phyloP scores from a whole-genome alignment of 2,888 invertebrate genomes.

The Cataglyphis albicans region DNA sequence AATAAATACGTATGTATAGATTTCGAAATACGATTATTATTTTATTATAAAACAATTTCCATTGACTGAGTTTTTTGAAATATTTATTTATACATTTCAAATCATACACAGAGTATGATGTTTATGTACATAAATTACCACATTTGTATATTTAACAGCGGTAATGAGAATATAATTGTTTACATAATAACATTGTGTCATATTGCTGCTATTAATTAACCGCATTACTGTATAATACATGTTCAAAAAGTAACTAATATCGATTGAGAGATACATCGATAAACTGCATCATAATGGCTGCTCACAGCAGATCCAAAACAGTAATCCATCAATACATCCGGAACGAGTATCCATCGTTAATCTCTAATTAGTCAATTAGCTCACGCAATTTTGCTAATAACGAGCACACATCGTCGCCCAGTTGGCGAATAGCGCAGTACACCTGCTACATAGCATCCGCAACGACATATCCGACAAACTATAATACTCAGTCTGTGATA shows the following conservation, averaged over 20 bases:
- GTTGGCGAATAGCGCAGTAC: slow-evolving; percentile 77
- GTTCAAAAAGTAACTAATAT: slow-evolving; percentile 45
- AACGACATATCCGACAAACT: slow-evolving; percentile 65
- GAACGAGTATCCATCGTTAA: slow-evolving; percentile 76
- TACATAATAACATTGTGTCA: slow-evolving; percentile 10
- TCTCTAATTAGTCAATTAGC: slow-evolving; percentile 84
- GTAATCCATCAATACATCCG: slow-evolving; percentile 79
- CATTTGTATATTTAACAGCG: slow-evolving; percentile 13
- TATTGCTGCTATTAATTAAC: slow-evolving; percentile 35
- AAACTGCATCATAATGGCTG: slow-evolving; percentile 57
- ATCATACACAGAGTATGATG: background rate
- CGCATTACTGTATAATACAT: slow-evolving; percentile 15
- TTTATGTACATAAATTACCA: background rate
- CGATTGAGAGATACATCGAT: slow-evolving; percentile 44
- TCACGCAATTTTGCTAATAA: slow-evolving; percentile 83
- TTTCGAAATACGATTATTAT: background rate
- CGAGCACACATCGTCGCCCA: slow-evolving; percentile 65
- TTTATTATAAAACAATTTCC: background rate
- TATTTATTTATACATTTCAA: slow-evolving; percentile 15
- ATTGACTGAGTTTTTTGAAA: background rate
- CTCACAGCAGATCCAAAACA: slow-evolving; percentile 74
- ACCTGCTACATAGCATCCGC: slow-evolving; percentile 75
- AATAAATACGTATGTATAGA: background rate
- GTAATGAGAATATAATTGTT: slow-evolving; percentile 38
- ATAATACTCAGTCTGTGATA: slow-evolving; percentile 66